Percentiles rank a stretch among this genome's conserved stretches.
Evolutionary conservation across 1,140 invertebrate species (phyloP).

Genomic region (Cydia amplana): DNA sequence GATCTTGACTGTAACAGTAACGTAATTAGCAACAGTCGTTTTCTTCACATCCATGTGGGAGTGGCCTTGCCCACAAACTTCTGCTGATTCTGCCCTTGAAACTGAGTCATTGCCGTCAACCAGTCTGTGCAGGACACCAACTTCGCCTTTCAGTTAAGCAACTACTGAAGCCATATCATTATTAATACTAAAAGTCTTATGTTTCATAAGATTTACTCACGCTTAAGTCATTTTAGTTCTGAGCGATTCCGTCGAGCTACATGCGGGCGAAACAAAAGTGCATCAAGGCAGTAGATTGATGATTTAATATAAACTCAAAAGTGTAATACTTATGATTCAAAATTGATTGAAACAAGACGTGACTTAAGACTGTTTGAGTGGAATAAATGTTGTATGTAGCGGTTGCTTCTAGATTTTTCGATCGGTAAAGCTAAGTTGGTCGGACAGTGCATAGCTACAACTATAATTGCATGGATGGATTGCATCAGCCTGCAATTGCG

Average conservation of each 20-base stretch:
- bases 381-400: background rate
- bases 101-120: conserved; percentile 13
- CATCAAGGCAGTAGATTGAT: background rate
- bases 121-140: conserved; percentile 6
- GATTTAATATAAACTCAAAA: background rate
- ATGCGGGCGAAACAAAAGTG: background rate
- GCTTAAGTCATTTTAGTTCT: background rate
- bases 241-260: background rate
- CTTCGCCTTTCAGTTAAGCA: background rate
- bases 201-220: background rate
- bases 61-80: background rate
- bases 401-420: background rate
- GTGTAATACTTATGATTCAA: background rate
- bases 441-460: background rate
- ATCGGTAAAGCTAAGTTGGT: background rate
- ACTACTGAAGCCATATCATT: conserved; percentile 5
- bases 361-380: background rate
- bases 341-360: background rate
- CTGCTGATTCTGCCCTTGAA: conserved; percentile 9
- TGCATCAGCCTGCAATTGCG: conserved; percentile 25
- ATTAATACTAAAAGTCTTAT: background rate
- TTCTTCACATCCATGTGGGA: conserved; percentile 6
- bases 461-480: conserved; percentile 1
- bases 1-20: background rate
- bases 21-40: background rate